phyloP scores from a whole-genome alignment of 30 jellyfish, hydroid and myxozoan genomes.

The Pelagia noctiluca region DNA sequence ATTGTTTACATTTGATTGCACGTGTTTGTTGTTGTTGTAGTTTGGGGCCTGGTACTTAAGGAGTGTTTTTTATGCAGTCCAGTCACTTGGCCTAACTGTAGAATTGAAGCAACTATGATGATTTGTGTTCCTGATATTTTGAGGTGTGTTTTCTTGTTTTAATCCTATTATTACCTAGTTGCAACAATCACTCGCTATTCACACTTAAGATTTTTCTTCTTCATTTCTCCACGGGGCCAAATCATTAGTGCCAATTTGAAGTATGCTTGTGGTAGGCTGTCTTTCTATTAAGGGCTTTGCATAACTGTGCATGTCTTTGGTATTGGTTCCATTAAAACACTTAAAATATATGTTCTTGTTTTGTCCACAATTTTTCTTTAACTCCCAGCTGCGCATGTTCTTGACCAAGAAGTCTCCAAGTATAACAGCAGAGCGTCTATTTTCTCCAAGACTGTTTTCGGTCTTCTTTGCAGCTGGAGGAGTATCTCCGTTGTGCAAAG shows the following conservation, averaged over 20 bases:
- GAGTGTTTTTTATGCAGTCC: too few species aligned
- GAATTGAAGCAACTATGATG: too few species aligned
- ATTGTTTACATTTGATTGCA: too few species aligned
- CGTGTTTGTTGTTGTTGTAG: too few species aligned
- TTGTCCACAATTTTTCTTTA: not conserved
- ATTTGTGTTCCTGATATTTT: too few species aligned
- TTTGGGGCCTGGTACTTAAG: too few species aligned
- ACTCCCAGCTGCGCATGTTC: not conserved
- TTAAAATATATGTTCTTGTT: not conserved
- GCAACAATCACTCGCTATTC: not conserved
- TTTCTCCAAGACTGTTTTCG: too few species aligned
- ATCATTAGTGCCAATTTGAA: not conserved
- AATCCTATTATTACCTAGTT: too few species aligned
- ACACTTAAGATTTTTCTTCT: not conserved
- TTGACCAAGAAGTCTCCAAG: not conserved
- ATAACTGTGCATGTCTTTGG: not conserved
- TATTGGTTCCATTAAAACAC: not conserved
- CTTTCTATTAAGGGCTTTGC: not conserved
- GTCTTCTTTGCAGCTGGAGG: too few species aligned
- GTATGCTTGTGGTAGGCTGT: not conserved
- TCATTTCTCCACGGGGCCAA: not conserved
- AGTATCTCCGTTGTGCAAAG: too few species aligned
- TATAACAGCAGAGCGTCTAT: not conserved
- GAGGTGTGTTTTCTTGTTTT: too few species aligned
- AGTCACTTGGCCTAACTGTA: too few species aligned